Evolutionary conservation across 2,113 vertebrate genomes (phyloP), one percentile per base, ranked within the genome.

Genomic region (Chunga burmeisteri): DNA sequence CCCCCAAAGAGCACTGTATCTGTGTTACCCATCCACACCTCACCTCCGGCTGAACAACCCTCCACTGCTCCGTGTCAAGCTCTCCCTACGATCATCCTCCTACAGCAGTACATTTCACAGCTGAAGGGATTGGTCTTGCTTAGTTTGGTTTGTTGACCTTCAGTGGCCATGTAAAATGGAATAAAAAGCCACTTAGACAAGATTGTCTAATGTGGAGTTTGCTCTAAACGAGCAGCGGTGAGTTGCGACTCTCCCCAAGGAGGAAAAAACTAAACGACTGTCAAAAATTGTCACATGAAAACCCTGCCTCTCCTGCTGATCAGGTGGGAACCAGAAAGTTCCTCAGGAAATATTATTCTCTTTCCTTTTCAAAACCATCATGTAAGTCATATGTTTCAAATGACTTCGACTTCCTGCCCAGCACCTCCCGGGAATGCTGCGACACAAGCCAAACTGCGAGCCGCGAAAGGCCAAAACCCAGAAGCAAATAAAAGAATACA

Each of bases 171-270:
- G 84, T 89, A 94, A 97, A 95, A 95, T 67, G 92, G 84, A 94
- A 94, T 86, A 90, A 97, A 96, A 88, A 96, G 87, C 84, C 93
- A 84, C 89, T 94, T 56, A 86, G 89, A 94, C 85, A 91, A 84
- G 86, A 88, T 13, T 87, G 80, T 50, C 83, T 93, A 42, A 93
- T 16, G 77, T 9, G 38, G 18, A 79, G 85, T 47, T 88, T 56
- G 78, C 75, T 96, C 63, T 9, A 23, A 94, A 59, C 15, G 47
- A 81, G 92, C 87, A 29, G 36, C 91, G 89, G 46, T 0, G 11
- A 85, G n/a, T 25, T 16, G 29, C 2, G 36, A 19, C 79, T 74
- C 55, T 92, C 95, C 85, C 96, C 63, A 75, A 88, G 94, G 89
- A 91, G 77, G 56, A 0, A 25, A 52, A 50, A 93, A 59, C 77